Conservation (phyloP, 2,888 invertebrate genomes). For the Metallyticus violacea region DNA sequence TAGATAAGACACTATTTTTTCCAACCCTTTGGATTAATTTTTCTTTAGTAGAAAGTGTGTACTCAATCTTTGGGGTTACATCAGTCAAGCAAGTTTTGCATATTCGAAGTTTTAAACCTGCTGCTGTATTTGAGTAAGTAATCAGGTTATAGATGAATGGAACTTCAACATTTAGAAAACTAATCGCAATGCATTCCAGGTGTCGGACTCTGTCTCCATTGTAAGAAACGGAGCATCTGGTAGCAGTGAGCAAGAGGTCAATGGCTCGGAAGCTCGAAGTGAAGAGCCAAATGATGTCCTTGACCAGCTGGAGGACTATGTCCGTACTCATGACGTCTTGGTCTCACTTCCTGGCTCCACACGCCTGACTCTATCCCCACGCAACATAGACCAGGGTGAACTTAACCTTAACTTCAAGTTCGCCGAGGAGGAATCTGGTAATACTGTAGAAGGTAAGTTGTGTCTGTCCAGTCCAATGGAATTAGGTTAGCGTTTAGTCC, state of each 20-base stretch:
- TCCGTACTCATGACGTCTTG: slow-evolving; percentile 75
- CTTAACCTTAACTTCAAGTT: slow-evolving; percentile 62
- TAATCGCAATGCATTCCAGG: slow-evolving; percentile 55
- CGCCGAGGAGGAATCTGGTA: slow-evolving; percentile 15
- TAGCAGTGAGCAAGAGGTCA: slow-evolving; percentile 47
- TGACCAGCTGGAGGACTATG: slow-evolving; percentile 68
- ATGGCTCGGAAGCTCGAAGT: slow-evolving; percentile 42
- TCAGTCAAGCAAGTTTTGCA: too few species aligned
- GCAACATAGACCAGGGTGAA: slow-evolving; percentile 73
- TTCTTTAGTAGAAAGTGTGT: too few species aligned
- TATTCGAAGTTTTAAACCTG: too few species aligned
- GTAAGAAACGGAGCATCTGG: slow-evolving; percentile 65
- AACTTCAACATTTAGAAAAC: too few species aligned
- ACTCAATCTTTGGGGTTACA: too few species aligned
- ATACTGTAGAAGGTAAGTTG: slow-evolving; percentile 21
- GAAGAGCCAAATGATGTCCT: slow-evolving; percentile 59
- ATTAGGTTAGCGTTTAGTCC: too few species aligned
- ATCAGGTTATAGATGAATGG: too few species aligned
- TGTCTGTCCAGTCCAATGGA: too few species aligned
- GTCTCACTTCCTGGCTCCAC: slow-evolving; percentile 68
- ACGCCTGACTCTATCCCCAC: slow-evolving; percentile 72
- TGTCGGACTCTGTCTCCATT: slow-evolving; percentile 71
- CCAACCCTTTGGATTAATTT: too few species aligned
- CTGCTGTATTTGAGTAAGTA: too few species aligned
- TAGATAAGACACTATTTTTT: too few species aligned